A percentile compares a stretch with the other conserved stretches of the same genome.
Evolutionary conservation across 2,113 vertebrate genomes (phyloP).

Genomic region (Sceloporus tristichus): DNA sequence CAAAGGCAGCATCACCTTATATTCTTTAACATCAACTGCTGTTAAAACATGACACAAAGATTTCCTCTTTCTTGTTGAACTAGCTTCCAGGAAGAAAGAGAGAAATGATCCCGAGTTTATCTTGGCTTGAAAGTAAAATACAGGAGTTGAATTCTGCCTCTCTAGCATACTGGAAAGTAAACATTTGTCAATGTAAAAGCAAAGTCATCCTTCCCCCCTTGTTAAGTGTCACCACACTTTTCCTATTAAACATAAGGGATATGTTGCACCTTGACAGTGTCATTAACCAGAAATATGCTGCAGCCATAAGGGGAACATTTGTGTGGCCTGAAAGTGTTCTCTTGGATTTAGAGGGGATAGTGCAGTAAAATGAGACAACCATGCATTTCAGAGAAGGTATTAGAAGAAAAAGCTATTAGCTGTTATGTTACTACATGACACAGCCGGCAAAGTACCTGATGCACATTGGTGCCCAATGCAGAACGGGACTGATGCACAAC

Average conservation of each 20-base stretch:
- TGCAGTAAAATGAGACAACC: conserved; percentile 12
- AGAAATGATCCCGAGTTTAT: background rate
- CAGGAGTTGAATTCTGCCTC: background rate
- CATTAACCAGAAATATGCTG: conserved; percentile 19
- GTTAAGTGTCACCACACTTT: background rate
- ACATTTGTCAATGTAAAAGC: conserved; percentile 3
- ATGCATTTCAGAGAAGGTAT: background rate
- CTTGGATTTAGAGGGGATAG: conserved; percentile 7
- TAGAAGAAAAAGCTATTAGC: conserved; percentile 9
- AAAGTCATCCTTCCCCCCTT: background rate
- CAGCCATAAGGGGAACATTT: background rate
- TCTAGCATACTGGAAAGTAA: conserved; percentile 9
- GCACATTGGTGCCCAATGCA: no score
- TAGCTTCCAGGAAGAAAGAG: background rate
- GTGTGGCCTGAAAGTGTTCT: background rate
- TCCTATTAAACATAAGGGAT: conserved; percentile 6
- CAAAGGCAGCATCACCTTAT: background rate
- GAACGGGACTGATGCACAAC: no score
- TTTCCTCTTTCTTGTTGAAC: conserved; percentile 27
- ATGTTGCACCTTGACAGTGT: background rate
- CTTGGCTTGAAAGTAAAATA: background rate
- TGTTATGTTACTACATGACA: no score
- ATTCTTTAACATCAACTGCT: background rate
- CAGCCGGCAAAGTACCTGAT: no score
- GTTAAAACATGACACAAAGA: background rate